Percentiles rank a stretch among this genome's conserved stretches.
These are phyloP conservation scores for Paraplagusia blochii DNA, from an alignment of 2,113 vertebrate genomes.

Conservation along the genomic window DNA sequence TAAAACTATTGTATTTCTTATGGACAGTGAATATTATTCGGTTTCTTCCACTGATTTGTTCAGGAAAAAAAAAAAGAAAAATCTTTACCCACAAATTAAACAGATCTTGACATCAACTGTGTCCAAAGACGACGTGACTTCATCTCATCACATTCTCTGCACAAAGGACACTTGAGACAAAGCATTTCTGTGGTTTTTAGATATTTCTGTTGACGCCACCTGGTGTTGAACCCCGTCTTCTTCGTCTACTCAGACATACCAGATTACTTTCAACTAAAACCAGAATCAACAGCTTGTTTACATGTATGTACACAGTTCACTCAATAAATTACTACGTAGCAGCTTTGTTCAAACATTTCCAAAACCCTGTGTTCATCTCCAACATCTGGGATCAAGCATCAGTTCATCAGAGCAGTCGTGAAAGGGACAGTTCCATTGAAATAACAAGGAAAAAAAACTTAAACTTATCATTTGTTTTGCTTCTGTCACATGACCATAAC, in stretches of 20 bases:
- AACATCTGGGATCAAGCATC: background rate
- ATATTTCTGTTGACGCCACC: background rate
- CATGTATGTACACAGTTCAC: slow-evolving; percentile 30
- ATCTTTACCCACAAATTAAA: slow-evolving; percentile 2
- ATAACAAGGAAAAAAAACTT: too few relatives aligned
- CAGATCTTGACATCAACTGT: slow-evolving; percentile 25
- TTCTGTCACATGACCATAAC: too few relatives aligned
- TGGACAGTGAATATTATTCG: background rate
- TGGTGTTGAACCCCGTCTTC: background rate
- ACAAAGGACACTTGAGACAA: slow-evolving; percentile 8
- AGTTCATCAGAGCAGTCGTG: too few relatives aligned
- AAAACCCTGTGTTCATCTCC: background rate
- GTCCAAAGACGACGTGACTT: slow-evolving; percentile 18
- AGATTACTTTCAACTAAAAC: slow-evolving; percentile 20
- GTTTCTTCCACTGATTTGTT: background rate
- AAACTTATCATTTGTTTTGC: too few relatives aligned
- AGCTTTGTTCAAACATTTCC: slow-evolving; percentile 21
- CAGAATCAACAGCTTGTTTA: slow-evolving; percentile 17
- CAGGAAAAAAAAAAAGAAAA: background rate
- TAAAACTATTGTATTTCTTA: slow-evolving; percentile 29
- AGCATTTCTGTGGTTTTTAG: background rate
- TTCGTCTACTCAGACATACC: slow-evolving; percentile 2
- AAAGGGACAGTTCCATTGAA: too few relatives aligned
- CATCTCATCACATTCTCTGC: slow-evolving; percentile 1
- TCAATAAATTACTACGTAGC: slow-evolving; percentile 24